Conservation (phyloP, 2,888 invertebrate species). For the Anticlea derivata region DNA sequence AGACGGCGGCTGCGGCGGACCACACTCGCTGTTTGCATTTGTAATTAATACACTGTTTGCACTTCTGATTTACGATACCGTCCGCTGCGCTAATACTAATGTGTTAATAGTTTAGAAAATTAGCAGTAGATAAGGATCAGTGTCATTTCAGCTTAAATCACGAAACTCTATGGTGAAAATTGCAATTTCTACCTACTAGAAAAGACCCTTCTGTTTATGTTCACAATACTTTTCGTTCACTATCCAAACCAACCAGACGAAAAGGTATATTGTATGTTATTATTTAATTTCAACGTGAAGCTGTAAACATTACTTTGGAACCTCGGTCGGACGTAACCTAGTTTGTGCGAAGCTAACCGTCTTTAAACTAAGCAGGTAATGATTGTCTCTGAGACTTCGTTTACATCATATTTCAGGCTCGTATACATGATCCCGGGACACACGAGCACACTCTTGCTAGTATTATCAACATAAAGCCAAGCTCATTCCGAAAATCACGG, state of each 20-base stretch:
- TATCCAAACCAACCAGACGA: too few relatives aligned
- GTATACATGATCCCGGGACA: slow-evolving; percentile 12
- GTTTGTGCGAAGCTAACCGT: too few relatives aligned
- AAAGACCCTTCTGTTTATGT: too few relatives aligned
- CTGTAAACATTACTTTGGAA: too few relatives aligned
- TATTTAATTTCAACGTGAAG: too few relatives aligned
- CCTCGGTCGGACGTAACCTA: too few relatives aligned
- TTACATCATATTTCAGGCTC: slow-evolving; percentile 17
- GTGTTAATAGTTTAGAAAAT: slow-evolving; percentile 80
- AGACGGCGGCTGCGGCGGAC: slow-evolving; percentile 78
- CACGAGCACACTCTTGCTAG: slow-evolving; percentile 24
- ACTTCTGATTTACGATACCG: slow-evolving; percentile 80
- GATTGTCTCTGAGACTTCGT: slow-evolving; percentile 5
- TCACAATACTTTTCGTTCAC: too few relatives aligned
- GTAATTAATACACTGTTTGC: slow-evolving; percentile 84
- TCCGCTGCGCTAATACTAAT: slow-evolving; percentile 73
- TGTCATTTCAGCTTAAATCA: not conserved
- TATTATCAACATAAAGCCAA: slow-evolving; percentile 35
- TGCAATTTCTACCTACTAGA: not conserved
- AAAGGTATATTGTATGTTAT: too few relatives aligned
- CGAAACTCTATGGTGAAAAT: not conserved
- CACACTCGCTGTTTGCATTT: slow-evolving; percentile 82
- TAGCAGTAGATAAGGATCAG: slow-evolving; percentile 36
- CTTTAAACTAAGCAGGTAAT: too few relatives aligned
- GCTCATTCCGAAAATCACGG: slow-evolving; percentile 49